A percentile compares a stretch with the other conserved stretches of the same genome.
These are phyloP conservation scores for Gambusia affinis DNA, from an alignment of 2,113 vertebrate genomes.

Conservation along the genomic window DNA sequence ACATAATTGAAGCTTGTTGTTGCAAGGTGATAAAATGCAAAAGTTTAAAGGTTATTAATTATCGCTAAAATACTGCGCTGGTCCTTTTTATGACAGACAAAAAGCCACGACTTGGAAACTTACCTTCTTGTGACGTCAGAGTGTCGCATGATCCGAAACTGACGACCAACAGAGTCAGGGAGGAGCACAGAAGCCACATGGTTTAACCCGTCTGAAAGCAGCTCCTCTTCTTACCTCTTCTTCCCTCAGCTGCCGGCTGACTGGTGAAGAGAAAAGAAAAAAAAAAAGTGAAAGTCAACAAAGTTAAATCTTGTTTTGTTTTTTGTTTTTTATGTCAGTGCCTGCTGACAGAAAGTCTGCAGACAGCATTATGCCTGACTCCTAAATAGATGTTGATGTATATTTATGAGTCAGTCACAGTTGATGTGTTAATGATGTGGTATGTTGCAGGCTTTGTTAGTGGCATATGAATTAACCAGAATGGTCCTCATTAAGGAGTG, in stretches of 20 bases:
- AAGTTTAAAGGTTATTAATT: no score
- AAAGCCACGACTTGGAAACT: slow-evolving; percentile 24
- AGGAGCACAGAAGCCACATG: slow-evolving; percentile 77
- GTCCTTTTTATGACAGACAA: not conserved
- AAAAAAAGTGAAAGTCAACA: slow-evolving; percentile 41
- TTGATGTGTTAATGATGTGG: slow-evolving; percentile 69
- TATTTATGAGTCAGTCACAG: slow-evolving; percentile 70
- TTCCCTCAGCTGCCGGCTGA: slow-evolving; percentile 63
- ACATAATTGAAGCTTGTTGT: not conserved
- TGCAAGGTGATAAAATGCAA: not conserved
- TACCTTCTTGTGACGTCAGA: slow-evolving; percentile 66
- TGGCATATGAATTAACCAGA: slow-evolving; percentile 71
- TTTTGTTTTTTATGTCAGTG: slow-evolving; percentile 21
- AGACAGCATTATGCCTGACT: slow-evolving; percentile 61
- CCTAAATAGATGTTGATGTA: slow-evolving; percentile 64
- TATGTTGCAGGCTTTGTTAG: slow-evolving; percentile 66
- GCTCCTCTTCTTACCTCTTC: slow-evolving; percentile 9
- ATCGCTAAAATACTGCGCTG: no score
- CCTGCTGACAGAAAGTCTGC: not conserved
- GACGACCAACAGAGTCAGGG: slow-evolving; percentile 72
- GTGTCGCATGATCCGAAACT: slow-evolving; percentile 66
- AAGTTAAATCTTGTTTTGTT: slow-evolving; percentile 30
- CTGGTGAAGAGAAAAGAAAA: slow-evolving; percentile 34
- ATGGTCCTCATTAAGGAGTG: slow-evolving; percentile 70
- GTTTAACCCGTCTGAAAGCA: slow-evolving; percentile 49